phyloP scores from a whole-genome alignment of 2,113 vertebrate genomes.

The Brienomyrus longianalis region DNA sequence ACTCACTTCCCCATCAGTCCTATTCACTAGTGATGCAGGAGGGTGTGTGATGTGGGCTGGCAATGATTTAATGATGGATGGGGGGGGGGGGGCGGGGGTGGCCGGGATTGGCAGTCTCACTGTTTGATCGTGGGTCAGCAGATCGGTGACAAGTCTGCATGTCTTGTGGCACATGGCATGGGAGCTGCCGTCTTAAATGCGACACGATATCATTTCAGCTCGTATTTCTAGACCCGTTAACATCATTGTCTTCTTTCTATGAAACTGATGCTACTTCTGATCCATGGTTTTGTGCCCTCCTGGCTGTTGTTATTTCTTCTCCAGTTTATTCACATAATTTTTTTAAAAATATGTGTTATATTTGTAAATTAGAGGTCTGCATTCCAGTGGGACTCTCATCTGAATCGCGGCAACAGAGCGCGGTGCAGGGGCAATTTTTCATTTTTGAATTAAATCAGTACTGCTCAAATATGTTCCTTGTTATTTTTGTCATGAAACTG shows the following conservation, averaged over 20 bases:
- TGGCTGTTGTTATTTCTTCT: background rate
- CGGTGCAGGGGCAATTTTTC: background rate
- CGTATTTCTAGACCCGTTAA: background rate
- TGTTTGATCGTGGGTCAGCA: background rate
- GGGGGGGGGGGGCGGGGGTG: background rate
- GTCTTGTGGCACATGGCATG: background rate
- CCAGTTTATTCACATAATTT: background rate
- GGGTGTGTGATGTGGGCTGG: background rate
- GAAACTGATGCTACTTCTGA: background rate
- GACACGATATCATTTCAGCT: background rate
- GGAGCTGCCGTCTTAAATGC: background rate
- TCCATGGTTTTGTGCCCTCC: background rate
- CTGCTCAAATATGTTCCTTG: background rate
- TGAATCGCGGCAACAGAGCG: background rate
- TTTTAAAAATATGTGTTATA: background rate
- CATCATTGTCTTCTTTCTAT: background rate
- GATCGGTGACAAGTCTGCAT: background rate
- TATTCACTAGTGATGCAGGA: background rate
- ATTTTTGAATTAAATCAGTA: background rate
- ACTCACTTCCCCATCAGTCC: slow-evolving; percentile 24
- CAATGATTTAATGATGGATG: background rate
- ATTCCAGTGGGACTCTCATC: background rate
- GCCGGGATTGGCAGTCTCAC: background rate
- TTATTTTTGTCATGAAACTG: background rate
- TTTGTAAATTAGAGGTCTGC: background rate